Evolutionary conservation across 2,888 invertebrate species (phyloP), one percentile per base, ranked within the genome.

Genomic region (Zaprionus bogoriensis): DNA sequence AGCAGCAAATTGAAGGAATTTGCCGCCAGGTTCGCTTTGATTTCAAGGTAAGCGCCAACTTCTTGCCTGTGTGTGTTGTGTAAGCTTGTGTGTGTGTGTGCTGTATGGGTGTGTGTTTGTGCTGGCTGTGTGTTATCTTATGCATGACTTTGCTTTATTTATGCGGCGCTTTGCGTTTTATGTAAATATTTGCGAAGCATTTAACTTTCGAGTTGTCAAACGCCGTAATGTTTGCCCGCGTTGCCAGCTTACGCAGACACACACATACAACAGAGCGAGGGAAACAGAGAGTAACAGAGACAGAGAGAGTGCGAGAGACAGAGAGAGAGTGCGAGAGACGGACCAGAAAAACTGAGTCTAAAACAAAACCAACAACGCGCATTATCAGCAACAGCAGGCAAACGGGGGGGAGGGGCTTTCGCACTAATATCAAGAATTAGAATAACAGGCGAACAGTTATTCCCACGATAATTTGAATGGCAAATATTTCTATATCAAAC

Each of bases 401-500:
- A 47, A 47, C 4, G 17, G 27, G 22, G 6, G 17, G 12, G n/a
- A 23, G 28, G 36, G n/a, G 38, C 32, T 39, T 7, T 17, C 9
- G 36, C 38, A 57, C 59, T 50, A 60, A 69, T 52, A 70, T 58
- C 46, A 71, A 59, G 58, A 71, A 71, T 75, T 65, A 53, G 45
- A 65, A 71, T 36, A 71, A 55, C 66, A 64, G 41, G 47, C 48
- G 27, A 44, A 59, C 73, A 67, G 46, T 75, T 65, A 67, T 80
- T 78, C 62, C 63, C 84, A 67, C 80, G 86, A 67, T 81, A 86
- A 87, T 81, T 81, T 87, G 51, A 67, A 75, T 86, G 67, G 47
- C 62, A 87, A 80, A 87, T 81, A 81, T 81, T 81, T 81, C 83
- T 67, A 85, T 68, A 67, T 78, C 48, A 72, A 85, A 87, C 86